These are phyloP conservation scores for Rhaphigaster nebulosa DNA, from an alignment of 2,888 invertebrate genomes.

Conservation along the genomic window DNA sequence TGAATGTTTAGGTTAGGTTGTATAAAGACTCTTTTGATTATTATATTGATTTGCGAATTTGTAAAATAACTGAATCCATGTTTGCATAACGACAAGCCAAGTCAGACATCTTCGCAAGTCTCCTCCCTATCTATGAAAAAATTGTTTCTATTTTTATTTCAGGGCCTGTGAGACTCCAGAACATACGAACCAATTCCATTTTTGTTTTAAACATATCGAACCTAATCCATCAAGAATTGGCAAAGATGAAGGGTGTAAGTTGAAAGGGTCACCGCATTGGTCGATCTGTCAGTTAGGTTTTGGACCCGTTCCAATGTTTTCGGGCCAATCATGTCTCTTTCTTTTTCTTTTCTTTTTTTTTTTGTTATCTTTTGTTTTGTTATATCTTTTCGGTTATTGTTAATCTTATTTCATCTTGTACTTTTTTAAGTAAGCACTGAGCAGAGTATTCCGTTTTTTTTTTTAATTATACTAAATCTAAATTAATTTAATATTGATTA, in stretches of 20 bases:
- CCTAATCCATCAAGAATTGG: not conserved
- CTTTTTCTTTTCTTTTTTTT: not conserved
- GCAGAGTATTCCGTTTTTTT: too few relatives aligned
- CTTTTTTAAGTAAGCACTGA: too few relatives aligned
- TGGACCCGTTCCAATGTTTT: not conserved
- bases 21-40: too few relatives aligned
- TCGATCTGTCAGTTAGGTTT: not conserved
- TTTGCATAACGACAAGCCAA: too few relatives aligned
- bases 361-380: not conserved
- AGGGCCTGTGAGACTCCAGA: not conserved
- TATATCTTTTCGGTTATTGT: not conserved
- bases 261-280: not conserved
- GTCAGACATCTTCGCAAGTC: too few relatives aligned
- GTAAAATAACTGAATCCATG: too few relatives aligned
- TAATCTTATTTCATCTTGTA: too few relatives aligned
- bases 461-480: too few relatives aligned
- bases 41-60: too few relatives aligned
- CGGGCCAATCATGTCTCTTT: not conserved
- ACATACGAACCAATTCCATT: not conserved
- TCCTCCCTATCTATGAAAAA: not conserved
- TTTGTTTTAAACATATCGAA: not conserved
- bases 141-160: not conserved
- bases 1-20: too few relatives aligned
- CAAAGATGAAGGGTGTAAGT: not conserved
- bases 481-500: too few relatives aligned